phyloP scores from a whole-genome alignment of 2,113 vertebrate species.

The Rhabdornis inornatus region DNA sequence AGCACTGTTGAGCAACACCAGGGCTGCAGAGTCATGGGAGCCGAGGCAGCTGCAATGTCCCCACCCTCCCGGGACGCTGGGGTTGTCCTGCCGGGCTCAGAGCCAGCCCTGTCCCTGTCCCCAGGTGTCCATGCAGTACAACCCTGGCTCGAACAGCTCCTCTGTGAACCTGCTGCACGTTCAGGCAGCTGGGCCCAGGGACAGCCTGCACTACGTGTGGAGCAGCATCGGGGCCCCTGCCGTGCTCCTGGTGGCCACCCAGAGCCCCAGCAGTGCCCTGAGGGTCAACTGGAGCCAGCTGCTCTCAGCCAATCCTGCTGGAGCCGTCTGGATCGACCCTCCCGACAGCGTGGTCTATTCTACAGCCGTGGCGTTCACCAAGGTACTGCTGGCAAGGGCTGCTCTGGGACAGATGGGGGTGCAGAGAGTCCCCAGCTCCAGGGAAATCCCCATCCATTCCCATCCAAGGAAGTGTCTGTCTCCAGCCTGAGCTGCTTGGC shows the following conservation, averaged over 20 bases:
- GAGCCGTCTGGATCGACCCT: slow-evolving; percentile 80
- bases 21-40: not conserved
- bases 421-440: not conserved
- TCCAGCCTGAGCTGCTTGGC: not conserved
- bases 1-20: not conserved
- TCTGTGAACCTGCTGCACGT: slow-evolving; percentile 80
- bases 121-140: slow-evolving; percentile 80
- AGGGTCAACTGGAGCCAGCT: slow-evolving; percentile 82
- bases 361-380: slow-evolving; percentile 77
- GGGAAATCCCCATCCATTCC: not conserved
- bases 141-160: slow-evolving; percentile 55
- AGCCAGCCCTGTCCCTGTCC: not conserved
- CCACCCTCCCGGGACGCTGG: not conserved
- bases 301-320: slow-evolving; percentile 25
- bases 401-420: accelerated
- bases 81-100: not conserved
- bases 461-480: no score
- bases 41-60: not conserved
- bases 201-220: slow-evolving; percentile 88
- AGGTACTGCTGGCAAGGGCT: slow-evolving; percentile 56
- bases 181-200: slow-evolving; percentile 72
- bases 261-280: slow-evolving; percentile 68
- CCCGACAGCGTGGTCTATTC: slow-evolving; percentile 76
- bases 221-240: slow-evolving; percentile 82
- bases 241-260: slow-evolving; percentile 81